A percentile compares a stretch with the other conserved stretches of the same genome.
Evolutionary conservation across 1,140 invertebrate genomes (phyloP).

Genomic region (Drosophila subobscura): DNA sequence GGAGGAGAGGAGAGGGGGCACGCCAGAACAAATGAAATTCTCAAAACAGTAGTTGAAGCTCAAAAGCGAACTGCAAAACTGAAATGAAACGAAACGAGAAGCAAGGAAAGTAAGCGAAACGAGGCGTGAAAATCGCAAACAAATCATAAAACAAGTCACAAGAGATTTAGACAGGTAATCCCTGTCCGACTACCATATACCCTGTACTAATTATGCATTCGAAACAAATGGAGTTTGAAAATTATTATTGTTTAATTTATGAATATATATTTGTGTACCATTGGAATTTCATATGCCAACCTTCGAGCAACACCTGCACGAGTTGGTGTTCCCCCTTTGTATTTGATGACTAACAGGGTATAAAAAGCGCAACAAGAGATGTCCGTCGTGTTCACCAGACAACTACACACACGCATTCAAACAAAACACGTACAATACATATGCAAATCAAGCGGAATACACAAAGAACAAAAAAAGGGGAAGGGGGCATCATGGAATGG

Average conservation of each 20-base stretch:
- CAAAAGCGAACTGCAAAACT: conserved; percentile 49
- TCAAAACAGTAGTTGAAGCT: conserved; percentile 52
- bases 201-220: not conserved
- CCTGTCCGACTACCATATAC: not conserved
- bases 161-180: too few relatives aligned
- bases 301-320: too few relatives aligned
- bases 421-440: conserved; percentile 6
- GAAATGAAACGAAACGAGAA: conserved; percentile 66
- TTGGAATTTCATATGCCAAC: too few relatives aligned
- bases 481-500: not conserved
- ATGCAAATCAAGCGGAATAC: conserved; percentile 75
- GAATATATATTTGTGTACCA: not conserved
- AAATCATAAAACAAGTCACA: conserved; percentile 59
- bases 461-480: not conserved
- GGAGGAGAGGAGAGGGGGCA: conserved; percentile 4
- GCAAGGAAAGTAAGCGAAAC: conserved; percentile 66
- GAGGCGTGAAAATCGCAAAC: conserved; percentile 79
- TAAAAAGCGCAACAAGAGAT: conserved; percentile 75
- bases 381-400: conserved; percentile 39
- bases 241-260: too few relatives aligned
- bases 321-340: not conserved
- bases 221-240: too few relatives aligned
- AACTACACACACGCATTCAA: conserved; percentile 18
- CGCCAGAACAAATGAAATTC: conserved; percentile 43
- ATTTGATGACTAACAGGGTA: not conserved